Percentiles rank a stretch among this genome's conserved stretches.
Conservation (phyloP, 2,888 invertebrate species). For the Stenodera caucasica region DNA sequence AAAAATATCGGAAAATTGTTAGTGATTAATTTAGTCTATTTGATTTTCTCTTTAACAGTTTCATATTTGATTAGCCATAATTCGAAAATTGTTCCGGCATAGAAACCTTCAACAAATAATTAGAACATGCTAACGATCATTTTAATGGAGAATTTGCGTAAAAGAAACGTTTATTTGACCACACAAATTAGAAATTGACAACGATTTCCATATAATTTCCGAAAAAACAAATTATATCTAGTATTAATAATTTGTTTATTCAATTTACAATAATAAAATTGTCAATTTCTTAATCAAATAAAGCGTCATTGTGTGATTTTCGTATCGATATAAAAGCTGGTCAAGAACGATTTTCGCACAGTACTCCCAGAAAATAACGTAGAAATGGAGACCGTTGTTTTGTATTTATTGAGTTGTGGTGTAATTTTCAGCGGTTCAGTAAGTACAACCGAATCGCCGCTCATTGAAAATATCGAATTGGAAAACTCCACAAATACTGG, state of each 20-base stretch:
- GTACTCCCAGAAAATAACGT: not conserved
- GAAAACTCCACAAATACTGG: constrained; percentile 21
- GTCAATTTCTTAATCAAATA: constrained; percentile 20
- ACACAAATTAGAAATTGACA: not conserved
- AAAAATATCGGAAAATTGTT: too few relatives aligned
- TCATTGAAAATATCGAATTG: constrained; percentile 6
- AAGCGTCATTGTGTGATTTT: constrained; percentile 30
- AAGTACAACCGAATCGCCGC: not conserved
- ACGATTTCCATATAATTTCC: not conserved
- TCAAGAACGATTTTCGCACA: not conserved
- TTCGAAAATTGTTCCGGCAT: too few relatives aligned
- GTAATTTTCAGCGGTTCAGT: not conserved
- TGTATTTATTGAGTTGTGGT: not conserved
- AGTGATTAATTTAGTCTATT: too few relatives aligned
- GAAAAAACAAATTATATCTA: not conserved
- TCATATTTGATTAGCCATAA: too few relatives aligned
- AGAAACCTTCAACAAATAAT: too few relatives aligned
- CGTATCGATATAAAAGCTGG: constrained; percentile 26
- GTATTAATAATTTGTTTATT: not conserved
- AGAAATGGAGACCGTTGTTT: not conserved
- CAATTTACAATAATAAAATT: constrained; percentile 1
- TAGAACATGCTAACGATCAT: too few relatives aligned
- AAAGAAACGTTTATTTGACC: not conserved
- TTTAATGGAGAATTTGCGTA: too few relatives aligned
- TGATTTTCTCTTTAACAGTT: too few relatives aligned